Conservation (phyloP, 2,888 invertebrate genomes). For the Sinopyrophorus schimmeli region DNA sequence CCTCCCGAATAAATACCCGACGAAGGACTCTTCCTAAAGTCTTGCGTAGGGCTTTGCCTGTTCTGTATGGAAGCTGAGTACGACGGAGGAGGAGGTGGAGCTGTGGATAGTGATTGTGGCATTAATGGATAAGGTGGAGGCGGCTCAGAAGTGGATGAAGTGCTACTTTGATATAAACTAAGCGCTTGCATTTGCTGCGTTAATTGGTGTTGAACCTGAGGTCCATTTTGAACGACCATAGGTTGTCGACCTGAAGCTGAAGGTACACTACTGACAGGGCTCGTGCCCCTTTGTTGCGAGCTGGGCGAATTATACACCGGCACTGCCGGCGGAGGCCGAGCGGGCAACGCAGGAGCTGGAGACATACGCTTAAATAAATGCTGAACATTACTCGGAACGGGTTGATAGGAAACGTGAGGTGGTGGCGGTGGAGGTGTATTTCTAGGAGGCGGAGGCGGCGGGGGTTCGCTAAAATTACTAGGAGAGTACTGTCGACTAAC, state of each 20-base stretch:
- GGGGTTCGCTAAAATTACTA: conserved; percentile 59
- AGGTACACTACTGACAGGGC: conserved; percentile 64
- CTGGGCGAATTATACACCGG: conserved; percentile 53
- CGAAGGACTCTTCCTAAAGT: conserved; percentile 79
- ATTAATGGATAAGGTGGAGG: conserved; percentile 61
- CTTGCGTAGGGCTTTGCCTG: conserved; percentile 84
- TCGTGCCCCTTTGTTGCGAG: conserved; percentile 57
- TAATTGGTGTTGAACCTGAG: conserved; percentile 80
- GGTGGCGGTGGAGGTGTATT: conserved; percentile 70
- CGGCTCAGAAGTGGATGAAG: conserved; percentile 64
- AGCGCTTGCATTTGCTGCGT: conserved; percentile 87
- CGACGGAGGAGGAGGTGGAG: conserved; percentile 78
- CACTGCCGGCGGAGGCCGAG: conserved; percentile 67
- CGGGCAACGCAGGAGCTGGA: conserved; percentile 70
- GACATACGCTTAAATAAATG: conserved; percentile 78
- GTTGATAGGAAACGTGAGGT: conserved; percentile 58
- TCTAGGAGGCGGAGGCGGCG: conserved; percentile 61
- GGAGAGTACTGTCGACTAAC: conserved; percentile 75
- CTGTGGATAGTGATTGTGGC: conserved; percentile 59
- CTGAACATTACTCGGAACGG: conserved; percentile 67
- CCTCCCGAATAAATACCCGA: conserved; percentile 85
- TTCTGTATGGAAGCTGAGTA: conserved; percentile 86
- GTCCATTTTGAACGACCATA: conserved; percentile 81
- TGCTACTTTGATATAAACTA: conserved; percentile 71
- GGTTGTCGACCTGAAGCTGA: conserved; percentile 63